Base-by-base conservation (phyloP, 1,140 invertebrate species). In the Hormaphis cornu region DNA sequence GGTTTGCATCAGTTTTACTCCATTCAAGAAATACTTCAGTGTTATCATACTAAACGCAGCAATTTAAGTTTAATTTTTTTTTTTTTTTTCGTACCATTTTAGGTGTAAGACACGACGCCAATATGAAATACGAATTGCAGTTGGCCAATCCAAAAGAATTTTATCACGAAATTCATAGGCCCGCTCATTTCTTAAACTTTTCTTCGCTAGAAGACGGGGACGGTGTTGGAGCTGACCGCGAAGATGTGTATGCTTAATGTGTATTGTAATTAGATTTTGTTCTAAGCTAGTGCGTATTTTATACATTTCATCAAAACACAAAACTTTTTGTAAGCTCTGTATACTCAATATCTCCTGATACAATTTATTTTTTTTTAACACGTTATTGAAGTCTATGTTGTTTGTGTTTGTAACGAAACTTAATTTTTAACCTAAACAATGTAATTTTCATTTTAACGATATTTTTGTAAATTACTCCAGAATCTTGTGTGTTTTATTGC, bases 111-210 rank as follows among this genome's bases (percentile, higher is more conserved):
- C 96, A 98, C 77, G 94, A 98, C 80, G 89, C 93, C 0, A 96
- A 89, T 76, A 99, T 98, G 95, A 98, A 98, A 76, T 99, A 98
- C 77, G 96, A 98, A 73, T 82, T 99, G 12, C 89, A 93, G 76
- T 80, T 99, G 71, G 88, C 93, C 22, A 98, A 97, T 82, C 97
- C 97, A 0, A 98, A 98, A 77, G 96, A 99, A 79, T 99, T 99
- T 79, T 99, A 99, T 80, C 96, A 99, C 78, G 96, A 99, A 79
- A 87, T 98, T 69, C 97, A 99, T 79, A 81, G 97, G 69, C 93
- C 96, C 0, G 92, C 95, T 0, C 97, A 99, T 81, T 99, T 98
- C 82, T 83, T 98, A 70, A 97, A 98, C 78, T 99, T 99, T 77
- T 91, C 91, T 4, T 90, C 90, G 28, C 84, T 98, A 76, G 96